These are phyloP conservation scores for Platycnemis pennipes DNA, from an alignment of 2,888 invertebrate genomes.

Conservation along the genomic window DNA sequence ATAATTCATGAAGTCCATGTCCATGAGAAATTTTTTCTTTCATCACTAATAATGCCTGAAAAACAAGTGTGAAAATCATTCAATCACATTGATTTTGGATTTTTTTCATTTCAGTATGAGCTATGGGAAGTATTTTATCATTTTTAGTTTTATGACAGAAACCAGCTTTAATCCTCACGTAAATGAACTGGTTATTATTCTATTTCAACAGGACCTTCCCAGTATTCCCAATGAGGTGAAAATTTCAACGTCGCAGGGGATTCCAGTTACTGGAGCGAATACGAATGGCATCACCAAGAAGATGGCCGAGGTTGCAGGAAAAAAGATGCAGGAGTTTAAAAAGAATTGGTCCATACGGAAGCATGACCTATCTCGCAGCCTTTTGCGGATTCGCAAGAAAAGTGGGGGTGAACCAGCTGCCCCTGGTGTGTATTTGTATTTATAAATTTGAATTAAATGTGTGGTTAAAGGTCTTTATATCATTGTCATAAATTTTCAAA, in stretches of 20 bases:
- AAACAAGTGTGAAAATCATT: no score
- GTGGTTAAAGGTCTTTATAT: no score
- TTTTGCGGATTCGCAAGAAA: conserved; percentile 79
- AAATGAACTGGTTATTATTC: neutral
- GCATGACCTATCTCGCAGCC: conserved; percentile 82
- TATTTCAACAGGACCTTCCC: conserved; percentile 48
- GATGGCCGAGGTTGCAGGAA: conserved; percentile 83
- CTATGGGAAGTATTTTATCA: no score
- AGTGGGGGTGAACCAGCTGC: neutral
- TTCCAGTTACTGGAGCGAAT: conserved; percentile 81
- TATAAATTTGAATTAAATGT: neutral
- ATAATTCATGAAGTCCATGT: no score
- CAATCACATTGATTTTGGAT: no score
- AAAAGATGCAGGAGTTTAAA: conserved; percentile 85
- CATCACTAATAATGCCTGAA: no score
- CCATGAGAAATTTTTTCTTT: no score
- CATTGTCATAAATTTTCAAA: no score
- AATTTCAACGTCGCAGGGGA: neutral
- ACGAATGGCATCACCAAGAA: conserved; percentile 84
- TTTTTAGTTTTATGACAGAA: conserved; percentile 68
- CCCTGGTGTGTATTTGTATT: neutral
- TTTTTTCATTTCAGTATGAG: no score
- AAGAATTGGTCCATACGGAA: conserved; percentile 82
- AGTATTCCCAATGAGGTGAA: conserved; percentile 58
- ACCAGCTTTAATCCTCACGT: neutral